Conservation (phyloP, 2,797 vertebrate genomes). For the Lacerta agilis region DNA sequence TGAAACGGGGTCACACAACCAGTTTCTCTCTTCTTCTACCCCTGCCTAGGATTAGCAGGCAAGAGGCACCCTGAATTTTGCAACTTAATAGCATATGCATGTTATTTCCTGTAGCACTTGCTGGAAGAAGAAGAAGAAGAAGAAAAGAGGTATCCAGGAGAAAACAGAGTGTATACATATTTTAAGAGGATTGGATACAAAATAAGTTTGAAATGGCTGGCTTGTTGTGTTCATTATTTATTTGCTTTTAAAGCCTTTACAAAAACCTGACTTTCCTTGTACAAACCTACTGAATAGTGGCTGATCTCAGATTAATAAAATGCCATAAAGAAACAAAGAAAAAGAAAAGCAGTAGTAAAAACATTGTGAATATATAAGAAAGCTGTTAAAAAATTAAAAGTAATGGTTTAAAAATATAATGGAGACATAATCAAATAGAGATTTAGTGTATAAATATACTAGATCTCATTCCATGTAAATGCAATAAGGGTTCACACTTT, state of each 20-base stretch:
- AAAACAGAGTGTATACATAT: not conserved
- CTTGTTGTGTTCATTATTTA: not conserved
- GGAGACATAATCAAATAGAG: too few species aligned
- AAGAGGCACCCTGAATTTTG: not conserved
- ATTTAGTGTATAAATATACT: too few species aligned
- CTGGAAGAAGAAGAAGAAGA: not conserved
- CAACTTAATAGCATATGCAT: not conserved
- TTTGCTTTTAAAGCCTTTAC: not conserved
- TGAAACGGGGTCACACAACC: not conserved
- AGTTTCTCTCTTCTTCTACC: not conserved
- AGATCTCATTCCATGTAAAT: too few species aligned
- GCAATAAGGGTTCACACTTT: too few species aligned
- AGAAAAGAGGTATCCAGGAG: not conserved
- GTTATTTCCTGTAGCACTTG: slow-evolving; percentile 22
- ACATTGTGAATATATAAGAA: too few species aligned
- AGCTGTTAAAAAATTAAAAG: too few species aligned
- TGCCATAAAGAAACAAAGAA: too few species aligned
- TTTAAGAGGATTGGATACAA: not conserved
- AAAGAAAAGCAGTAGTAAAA: too few species aligned
- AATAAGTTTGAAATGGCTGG: not conserved
- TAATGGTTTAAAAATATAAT: too few species aligned
- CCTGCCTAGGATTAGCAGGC: not conserved
- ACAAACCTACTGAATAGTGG: too few species aligned
- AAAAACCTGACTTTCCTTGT: too few species aligned
- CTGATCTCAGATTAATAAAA: too few species aligned